Evolutionary conservation across 2,888 invertebrate species (phyloP).

Genomic region (Spialia ferax): DNA sequence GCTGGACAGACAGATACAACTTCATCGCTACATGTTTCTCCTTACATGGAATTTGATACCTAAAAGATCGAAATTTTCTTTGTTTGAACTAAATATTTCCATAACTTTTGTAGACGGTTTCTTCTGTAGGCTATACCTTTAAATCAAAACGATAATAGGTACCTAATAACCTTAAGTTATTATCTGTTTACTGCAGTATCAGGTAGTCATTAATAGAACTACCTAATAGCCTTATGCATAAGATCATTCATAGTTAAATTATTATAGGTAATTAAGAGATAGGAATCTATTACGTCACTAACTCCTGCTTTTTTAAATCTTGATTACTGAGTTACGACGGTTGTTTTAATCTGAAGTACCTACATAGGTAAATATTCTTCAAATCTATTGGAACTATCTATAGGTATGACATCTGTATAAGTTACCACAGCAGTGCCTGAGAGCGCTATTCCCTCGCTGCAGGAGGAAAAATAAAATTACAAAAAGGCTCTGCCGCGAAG

Average conservation of each 20-base stretch:
- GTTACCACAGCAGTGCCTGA: slow-evolving; percentile 52
- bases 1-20: slow-evolving; percentile 58
- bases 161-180: not conserved
- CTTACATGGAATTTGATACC: slow-evolving; percentile 14
- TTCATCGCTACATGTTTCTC: slow-evolving; percentile 39
- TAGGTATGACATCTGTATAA: slow-evolving; percentile 29
- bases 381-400: slow-evolving; percentile 27
- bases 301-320: not conserved
- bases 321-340: not conserved
- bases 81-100: slow-evolving; percentile 45
- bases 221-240: slow-evolving; percentile 33
- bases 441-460: slow-evolving; percentile 66
- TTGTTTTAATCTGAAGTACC: not conserved
- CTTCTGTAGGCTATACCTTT: not conserved
- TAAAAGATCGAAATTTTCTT: slow-evolving; percentile 32
- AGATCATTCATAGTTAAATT: slow-evolving; percentile 24
- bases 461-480: slow-evolving; percentile 82
- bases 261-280: slow-evolving; percentile 29
- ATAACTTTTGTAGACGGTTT: not conserved
- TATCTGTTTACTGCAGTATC: slow-evolving; percentile 8
- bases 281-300: slow-evolving; percentile 1
- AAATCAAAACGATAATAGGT: not conserved
- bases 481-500: slow-evolving; percentile 78
- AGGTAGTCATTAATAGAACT: slow-evolving; percentile 21
- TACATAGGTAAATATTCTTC: not conserved